Evolutionary conservation across 2,888 invertebrate genomes (phyloP).

Genomic region (Habrosyne pyritoides): DNA sequence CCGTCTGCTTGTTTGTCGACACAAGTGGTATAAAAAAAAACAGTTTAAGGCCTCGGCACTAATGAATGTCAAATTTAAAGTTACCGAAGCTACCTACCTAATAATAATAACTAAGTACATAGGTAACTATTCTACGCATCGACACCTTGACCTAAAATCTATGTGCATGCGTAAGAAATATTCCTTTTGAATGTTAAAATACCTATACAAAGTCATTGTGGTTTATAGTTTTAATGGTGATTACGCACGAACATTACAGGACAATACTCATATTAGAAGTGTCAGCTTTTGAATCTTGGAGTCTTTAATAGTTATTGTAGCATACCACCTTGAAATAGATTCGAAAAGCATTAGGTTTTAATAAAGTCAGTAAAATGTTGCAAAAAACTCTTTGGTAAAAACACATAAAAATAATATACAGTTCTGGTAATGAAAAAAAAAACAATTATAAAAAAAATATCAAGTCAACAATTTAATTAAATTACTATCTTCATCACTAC

Average conservation of each 20-base stretch:
- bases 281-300: constrained; percentile 10
- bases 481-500: too few species aligned
- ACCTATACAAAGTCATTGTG: neutral
- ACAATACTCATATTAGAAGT: constrained; percentile 3
- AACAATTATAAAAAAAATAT: too few species aligned
- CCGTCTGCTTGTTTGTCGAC: too few species aligned
- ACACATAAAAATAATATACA: too few species aligned
- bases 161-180: constrained; percentile 8
- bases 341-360: neutral
- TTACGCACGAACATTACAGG: constrained; percentile 6
- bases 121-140: neutral
- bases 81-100: too few species aligned
- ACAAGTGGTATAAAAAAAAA: too few species aligned
- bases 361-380: too few species aligned
- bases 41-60: too few species aligned
- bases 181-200: constrained; percentile 12
- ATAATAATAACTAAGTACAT: neutral
- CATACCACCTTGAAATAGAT: neutral
- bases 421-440: too few species aligned
- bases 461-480: too few species aligned
- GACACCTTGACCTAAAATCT: constrained; percentile 13
- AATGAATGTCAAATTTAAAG: too few species aligned
- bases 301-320: neutral
- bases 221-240: constrained; percentile 15
- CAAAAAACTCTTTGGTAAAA: too few species aligned